phyloP scores from a whole-genome alignment of 2,888 invertebrate genomes.

The Acleris emargana region DNA sequence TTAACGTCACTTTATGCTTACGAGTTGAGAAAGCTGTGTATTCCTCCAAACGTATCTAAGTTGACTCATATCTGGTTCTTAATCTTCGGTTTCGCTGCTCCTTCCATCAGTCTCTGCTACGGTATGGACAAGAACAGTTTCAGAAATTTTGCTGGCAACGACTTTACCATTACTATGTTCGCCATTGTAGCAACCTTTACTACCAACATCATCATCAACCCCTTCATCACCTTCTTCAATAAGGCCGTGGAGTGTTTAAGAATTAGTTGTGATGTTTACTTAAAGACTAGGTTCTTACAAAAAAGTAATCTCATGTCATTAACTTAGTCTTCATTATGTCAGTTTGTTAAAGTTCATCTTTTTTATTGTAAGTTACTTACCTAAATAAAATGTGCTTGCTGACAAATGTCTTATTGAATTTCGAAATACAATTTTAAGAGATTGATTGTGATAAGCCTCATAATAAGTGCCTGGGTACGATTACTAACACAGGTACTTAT shows the following conservation, averaged over 20 bases:
- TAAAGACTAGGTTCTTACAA: no score
- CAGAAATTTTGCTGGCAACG: constrained; percentile 47
- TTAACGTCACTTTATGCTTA: constrained; percentile 53
- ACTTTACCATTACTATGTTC: constrained; percentile 51
- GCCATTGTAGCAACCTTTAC: constrained; percentile 49
- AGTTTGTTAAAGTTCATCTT: no score
- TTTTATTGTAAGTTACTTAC: no score
- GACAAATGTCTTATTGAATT: no score
- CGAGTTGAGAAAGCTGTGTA: constrained; percentile 44
- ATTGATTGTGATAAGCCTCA: no score
- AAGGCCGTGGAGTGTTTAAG: constrained; percentile 41
- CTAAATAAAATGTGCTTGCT: no score
- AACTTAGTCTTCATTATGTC: no score
- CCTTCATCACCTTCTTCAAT: constrained; percentile 51
- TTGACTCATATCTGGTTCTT: constrained; percentile 58
- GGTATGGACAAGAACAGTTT: constrained; percentile 59
- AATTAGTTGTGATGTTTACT: no score
- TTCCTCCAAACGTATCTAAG: constrained; percentile 51
- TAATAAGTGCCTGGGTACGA: no score
- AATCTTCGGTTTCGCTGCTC: constrained; percentile 51
- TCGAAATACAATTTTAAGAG: no score
- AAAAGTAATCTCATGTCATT: no score
- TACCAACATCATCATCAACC: constrained; percentile 55
- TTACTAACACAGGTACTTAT: no score
- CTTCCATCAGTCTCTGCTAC: constrained; percentile 55